phyloP scores from a whole-genome alignment of 2,888 invertebrate species.

The Meliscaeva auricollis region DNA sequence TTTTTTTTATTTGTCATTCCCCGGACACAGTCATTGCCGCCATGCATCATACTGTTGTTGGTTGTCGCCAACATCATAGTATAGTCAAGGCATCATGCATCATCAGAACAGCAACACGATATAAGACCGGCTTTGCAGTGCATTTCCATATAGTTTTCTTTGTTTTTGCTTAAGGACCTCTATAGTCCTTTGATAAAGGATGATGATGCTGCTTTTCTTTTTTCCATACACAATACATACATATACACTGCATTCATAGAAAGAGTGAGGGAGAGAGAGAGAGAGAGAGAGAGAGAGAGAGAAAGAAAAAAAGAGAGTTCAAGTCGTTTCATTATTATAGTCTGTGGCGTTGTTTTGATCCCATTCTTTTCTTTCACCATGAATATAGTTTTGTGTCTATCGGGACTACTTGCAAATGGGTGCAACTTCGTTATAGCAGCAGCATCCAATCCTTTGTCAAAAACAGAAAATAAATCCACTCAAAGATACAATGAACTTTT shows the following conservation, averaged over 20 bases:
- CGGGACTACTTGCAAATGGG: conserved; percentile 54
- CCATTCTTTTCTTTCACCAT: background rate
- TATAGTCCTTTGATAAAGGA: conserved; percentile 31
- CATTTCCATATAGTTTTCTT: conserved; percentile 46
- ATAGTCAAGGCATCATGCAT: conserved; percentile 38
- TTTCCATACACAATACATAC: conserved; percentile 2
- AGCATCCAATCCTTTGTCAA: conserved; percentile 55
- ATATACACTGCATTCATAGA: conserved; percentile 43
- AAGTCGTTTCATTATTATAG: conserved; percentile 71
- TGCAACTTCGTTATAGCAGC: conserved; percentile 60
- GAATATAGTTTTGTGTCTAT: conserved; percentile 18
- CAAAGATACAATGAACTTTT: conserved; percentile 66
- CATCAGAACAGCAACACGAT: conserved; percentile 43
- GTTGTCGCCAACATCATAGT: background rate
- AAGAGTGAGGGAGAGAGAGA: background rate
- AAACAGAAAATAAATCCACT: conserved; percentile 44
- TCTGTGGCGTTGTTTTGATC: conserved; percentile 58
- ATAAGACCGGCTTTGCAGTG: conserved; percentile 13
- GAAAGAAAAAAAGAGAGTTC: conserved; percentile 24
- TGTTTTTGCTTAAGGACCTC: conserved; percentile 56
- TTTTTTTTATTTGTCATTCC: conserved; percentile 38
- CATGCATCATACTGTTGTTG: background rate
- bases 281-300: background rate
- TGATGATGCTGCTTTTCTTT: conserved; percentile 36
- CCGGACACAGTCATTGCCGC: conserved; percentile 9